Evolutionary conservation across 2,113 vertebrate species (phyloP), one percentile per base, ranked within the genome.

Genomic region (Pteruthius melanotis): DNA sequence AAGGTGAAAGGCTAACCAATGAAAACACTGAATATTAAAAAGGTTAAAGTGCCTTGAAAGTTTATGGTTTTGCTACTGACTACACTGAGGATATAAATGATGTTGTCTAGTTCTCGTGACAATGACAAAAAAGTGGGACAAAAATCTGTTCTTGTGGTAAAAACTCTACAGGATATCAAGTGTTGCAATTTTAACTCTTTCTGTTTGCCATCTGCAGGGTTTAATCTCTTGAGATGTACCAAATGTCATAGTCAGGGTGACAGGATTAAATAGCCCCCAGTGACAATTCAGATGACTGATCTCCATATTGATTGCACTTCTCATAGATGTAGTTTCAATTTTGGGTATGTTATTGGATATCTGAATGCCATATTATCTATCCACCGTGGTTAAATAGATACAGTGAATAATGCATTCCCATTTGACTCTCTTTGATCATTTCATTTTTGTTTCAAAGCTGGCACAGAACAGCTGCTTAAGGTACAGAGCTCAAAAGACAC

Each of bases 21-120:
- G 50, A 83, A 91, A 95, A 85, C 31, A 83, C 19, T 35, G 71
- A 90, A 90, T 93, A 95, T 83, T 95, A 70, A 94, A 95, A 95
- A 95, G 45, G 64, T 90, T 94, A 72, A 93, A 94, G 66, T 79
- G 65, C 65, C 81, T 87, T 69, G 59, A 65, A 91, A 85, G 75
- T 94, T 83, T 76, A 61, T 44, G 39, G 30, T 22, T 94, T 93
- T 88, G 57, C 39, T 76, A 13, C 53, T 65, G 45, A 80, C 57
- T 96, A 56, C 59, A 47, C 31, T 70, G 39, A 74, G 33, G 54
- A 54, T 76, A 83, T 64, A 76, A 72, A 79, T 69, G 6, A 53
- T 47, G 37, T 24, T 80, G 54, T 60, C 74, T 85, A 59, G 42
- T 70, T 91, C 92, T 88, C 87, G 52, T 33, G 42, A 80, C 54